phyloP scores from a whole-genome alignment of 2,113 vertebrate species.

The Daubentonia madagascariensis region DNA sequence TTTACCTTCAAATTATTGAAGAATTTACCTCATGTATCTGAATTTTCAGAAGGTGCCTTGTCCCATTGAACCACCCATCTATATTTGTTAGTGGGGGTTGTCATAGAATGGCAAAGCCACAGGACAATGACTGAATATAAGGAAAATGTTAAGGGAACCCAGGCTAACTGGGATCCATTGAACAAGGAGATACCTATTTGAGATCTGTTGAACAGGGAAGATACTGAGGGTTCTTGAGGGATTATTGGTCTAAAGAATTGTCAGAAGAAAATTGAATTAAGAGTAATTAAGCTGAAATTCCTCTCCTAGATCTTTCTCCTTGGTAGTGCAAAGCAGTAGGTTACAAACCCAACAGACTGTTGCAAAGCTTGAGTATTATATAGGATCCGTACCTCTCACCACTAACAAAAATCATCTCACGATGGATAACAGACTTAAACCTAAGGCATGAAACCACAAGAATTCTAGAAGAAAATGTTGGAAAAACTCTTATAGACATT shows the following conservation, averaged over 20 bases:
- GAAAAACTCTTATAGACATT: too few relatives aligned
- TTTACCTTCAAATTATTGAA: not conserved
- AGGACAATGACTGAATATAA: not conserved
- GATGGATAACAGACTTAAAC: too few relatives aligned
- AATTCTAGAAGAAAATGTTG: too few relatives aligned
- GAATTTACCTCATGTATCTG: not conserved
- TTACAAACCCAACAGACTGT: not conserved
- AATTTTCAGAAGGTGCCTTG: not conserved
- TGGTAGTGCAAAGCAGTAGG: not conserved
- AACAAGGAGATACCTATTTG: not conserved
- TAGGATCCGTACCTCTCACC: too few relatives aligned
- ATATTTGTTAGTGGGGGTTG: not conserved
- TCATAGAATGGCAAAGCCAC: not conserved
- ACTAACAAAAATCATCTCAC: too few relatives aligned
- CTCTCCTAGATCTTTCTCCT: not conserved
- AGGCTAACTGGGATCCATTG: not conserved
- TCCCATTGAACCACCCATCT: not conserved
- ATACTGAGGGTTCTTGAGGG: not conserved
- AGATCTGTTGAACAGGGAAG: not conserved
- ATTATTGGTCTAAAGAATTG: not conserved
- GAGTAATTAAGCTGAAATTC: not conserved
- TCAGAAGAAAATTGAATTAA: not conserved
- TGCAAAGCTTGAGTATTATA: not conserved
- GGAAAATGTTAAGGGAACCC: not conserved
- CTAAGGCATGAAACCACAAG: too few relatives aligned